Evolutionary conservation across 2,888 invertebrate species (phyloP).

Genomic region (Aphidius colemani): DNA sequence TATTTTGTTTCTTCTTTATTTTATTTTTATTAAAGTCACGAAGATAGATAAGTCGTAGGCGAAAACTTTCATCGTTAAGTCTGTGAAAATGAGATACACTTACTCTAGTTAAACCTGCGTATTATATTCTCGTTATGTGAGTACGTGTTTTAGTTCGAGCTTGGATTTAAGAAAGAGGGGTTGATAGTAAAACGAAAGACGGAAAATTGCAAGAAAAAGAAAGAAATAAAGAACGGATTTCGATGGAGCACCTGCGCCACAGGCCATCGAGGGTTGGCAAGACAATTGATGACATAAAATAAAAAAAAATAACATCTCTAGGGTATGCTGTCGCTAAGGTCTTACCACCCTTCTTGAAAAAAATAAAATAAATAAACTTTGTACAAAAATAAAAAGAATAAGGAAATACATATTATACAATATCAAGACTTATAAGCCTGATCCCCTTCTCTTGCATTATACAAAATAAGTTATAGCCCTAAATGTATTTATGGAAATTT

Average conservation of each 20-base stretch:
- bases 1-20: too few species aligned
- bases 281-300: constrained; percentile 41
- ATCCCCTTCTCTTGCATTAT: constrained; percentile 24
- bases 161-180: constrained; percentile 26
- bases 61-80: constrained; percentile 14
- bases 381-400: not conserved
- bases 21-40: constrained; percentile 18
- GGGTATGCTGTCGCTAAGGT: constrained; percentile 30
- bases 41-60: constrained; percentile 11
- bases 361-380: constrained; percentile 1
- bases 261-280: constrained; percentile 34
- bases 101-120: constrained; percentile 23
- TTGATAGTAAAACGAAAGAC: constrained; percentile 10
- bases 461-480: constrained; percentile 32
- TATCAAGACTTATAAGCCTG: constrained; percentile 34
- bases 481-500: not conserved
- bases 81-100: constrained; percentile 21
- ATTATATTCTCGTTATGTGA: constrained; percentile 40
- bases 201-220: constrained; percentile 25
- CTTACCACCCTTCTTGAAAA: constrained; percentile 32
- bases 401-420: constrained; percentile 32
- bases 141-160: constrained; percentile 31
- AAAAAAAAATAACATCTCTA: constrained; percentile 32
- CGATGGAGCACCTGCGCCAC: constrained; percentile 41
- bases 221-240: constrained; percentile 33